Evolutionary conservation across 2,888 invertebrate genomes (phyloP).

Genomic region (Folsomia candida): DNA sequence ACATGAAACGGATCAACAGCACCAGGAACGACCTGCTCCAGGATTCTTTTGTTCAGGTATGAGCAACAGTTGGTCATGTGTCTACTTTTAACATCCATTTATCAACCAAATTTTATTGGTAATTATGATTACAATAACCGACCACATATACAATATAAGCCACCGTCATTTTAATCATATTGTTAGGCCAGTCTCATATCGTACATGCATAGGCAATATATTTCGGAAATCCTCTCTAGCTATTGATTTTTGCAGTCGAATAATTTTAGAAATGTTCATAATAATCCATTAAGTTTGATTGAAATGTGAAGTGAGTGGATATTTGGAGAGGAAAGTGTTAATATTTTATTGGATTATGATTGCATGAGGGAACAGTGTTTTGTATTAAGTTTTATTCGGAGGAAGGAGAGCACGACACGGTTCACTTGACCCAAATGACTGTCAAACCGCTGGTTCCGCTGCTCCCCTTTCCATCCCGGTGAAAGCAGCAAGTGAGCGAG

Average conservation of each 20-base stretch:
- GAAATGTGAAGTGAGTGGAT: background rate
- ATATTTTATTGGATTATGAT: background rate
- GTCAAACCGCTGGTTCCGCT: background rate
- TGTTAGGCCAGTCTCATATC: too few species aligned
- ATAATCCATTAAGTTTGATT: background rate
- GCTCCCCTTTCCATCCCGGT: background rate
- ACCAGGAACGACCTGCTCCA: background rate
- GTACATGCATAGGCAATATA: too few species aligned
- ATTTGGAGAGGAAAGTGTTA: background rate
- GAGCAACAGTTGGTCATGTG: background rate
- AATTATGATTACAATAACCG: too few species aligned
- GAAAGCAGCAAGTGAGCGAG: background rate
- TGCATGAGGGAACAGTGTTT: background rate
- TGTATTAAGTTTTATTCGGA: background rate
- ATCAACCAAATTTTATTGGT: too few species aligned
- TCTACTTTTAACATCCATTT: too few species aligned
- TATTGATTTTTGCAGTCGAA: too few species aligned
- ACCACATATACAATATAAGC: too few species aligned
- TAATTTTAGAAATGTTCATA: too few species aligned
- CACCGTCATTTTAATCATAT: too few species aligned
- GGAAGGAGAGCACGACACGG: conserved; percentile 1
- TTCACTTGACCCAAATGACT: conserved; percentile 3
- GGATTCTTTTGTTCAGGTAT: background rate
- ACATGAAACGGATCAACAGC: background rate
- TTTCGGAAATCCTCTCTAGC: too few species aligned